Conservation (phyloP, 2,797 vertebrate species). For the Leptoclinus maculatus region DNA sequence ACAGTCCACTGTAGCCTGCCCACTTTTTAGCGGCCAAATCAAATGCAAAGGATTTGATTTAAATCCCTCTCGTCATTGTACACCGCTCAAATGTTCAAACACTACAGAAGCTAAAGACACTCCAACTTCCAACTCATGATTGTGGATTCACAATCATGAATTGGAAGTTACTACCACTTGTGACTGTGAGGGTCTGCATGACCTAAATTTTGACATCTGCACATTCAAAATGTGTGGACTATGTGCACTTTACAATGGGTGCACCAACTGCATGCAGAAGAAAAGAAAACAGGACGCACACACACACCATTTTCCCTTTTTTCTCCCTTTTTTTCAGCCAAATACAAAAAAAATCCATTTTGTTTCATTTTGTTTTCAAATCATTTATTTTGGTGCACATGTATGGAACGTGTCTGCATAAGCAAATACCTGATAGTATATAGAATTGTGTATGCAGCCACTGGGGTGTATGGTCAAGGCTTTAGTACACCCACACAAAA, state of each 20-base stretch:
- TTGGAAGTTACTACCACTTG: too few species aligned
- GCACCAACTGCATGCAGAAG: background rate
- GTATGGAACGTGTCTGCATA: background rate
- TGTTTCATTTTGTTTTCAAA: too few species aligned
- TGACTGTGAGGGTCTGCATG: too few species aligned
- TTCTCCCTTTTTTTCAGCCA: too few species aligned
- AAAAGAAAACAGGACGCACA: background rate
- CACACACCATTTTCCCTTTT: background rate
- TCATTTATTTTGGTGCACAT: too few species aligned
- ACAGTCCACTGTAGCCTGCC: background rate
- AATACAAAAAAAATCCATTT: background rate
- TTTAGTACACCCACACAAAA: background rate
- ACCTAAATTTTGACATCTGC: background rate
- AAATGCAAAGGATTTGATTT: too few species aligned
- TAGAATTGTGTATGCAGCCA: background rate
- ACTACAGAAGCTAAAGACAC: background rate
- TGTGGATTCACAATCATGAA: too few species aligned
- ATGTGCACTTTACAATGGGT: background rate
- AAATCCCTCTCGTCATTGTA: background rate
- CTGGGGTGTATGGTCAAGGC: background rate
- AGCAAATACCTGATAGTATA: background rate
- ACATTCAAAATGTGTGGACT: background rate
- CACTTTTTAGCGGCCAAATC: too few species aligned
- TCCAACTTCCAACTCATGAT: background rate
- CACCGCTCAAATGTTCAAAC: background rate